phyloP scores from a whole-genome alignment of 2,888 invertebrate genomes.

The Ashinkailepas kermadecensis region DNA sequence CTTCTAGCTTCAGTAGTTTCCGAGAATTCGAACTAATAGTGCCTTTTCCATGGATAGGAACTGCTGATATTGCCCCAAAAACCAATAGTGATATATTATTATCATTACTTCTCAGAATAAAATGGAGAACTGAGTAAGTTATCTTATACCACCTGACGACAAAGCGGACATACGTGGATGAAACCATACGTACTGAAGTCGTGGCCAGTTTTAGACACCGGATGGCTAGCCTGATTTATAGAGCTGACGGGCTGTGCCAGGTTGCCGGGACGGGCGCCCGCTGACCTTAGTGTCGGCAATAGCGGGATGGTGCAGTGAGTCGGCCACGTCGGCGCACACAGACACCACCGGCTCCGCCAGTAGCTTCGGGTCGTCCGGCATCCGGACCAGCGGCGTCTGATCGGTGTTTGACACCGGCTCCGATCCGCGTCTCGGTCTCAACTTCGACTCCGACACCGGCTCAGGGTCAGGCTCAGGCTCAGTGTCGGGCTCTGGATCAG shows the following conservation, averaged over 20 bases:
- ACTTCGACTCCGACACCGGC: background rate
- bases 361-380: slow-evolving; percentile 87
- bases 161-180: slow-evolving; percentile 82
- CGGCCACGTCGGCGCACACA: slow-evolving; percentile 79
- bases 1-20: too few species aligned
- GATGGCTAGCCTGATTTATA: slow-evolving; percentile 90
- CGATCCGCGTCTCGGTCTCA: background rate
- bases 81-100: too few species aligned
- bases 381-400: background rate
- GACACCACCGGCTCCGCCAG: slow-evolving; percentile 89
- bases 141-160: slow-evolving; percentile 58
- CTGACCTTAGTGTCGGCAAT: slow-evolving; percentile 96
- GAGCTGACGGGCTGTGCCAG: slow-evolving; percentile 85
- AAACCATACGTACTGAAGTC: slow-evolving; percentile 91
- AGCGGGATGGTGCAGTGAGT: slow-evolving; percentile 57
- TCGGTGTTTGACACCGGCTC: background rate
- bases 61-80: too few species aligned
- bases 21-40: too few species aligned
- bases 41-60: too few species aligned
- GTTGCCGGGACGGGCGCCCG: slow-evolving; percentile 89
- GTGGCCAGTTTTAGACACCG: slow-evolving; percentile 77
- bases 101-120: too few species aligned
- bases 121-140: too few species aligned
- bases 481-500: background rate
- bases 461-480: background rate